A percentile compares a stretch with the other conserved stretches of the same genome.
Conservation (phyloP, 2,113 vertebrate genomes). For the Lophius piscatorius region DNA sequence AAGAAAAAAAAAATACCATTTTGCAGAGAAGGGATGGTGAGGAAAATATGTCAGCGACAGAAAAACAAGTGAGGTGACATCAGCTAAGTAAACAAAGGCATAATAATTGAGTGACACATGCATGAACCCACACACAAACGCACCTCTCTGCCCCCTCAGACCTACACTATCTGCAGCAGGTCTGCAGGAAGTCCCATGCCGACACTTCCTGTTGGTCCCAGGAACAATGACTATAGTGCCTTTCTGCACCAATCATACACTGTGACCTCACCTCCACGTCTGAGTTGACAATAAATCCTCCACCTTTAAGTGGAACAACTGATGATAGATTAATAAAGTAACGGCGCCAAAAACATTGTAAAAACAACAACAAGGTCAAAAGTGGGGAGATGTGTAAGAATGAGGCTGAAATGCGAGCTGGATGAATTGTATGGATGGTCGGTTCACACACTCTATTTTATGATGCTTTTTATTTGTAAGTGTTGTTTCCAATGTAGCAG, state of each 20-base stretch:
- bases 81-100: conserved; percentile 18
- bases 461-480: conserved; percentile 8
- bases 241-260: conserved; percentile 56
- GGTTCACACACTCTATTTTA: conserved; percentile 20
- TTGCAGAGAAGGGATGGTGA: not conserved
- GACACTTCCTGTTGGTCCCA: conserved; percentile 79
- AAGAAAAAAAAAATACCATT: not conserved
- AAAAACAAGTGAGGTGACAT: conserved; percentile 30
- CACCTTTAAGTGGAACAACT: conserved; percentile 69
- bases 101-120: conserved; percentile 24
- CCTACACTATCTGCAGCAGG: conserved; percentile 72
- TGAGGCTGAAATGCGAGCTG: not conserved
- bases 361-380: conserved; percentile 33
- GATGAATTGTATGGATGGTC: conserved; percentile 17
- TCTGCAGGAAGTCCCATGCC: conserved; percentile 81
- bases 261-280: conserved; percentile 84
- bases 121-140: not conserved
- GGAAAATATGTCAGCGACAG: not conserved
- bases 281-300: conserved; percentile 78
- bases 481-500: conserved; percentile 6
- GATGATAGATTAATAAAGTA: conserved; percentile 77
- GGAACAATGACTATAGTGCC: conserved; percentile 86
- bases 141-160: conserved; percentile 71
- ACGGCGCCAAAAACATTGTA: conserved; percentile 58
- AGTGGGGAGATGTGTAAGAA: conserved; percentile 16